Evolutionary conservation across 2,797 vertebrate genomes (phyloP), one percentile per base, ranked within the genome.

Genomic region (Eurystomus glaucurus): DNA sequence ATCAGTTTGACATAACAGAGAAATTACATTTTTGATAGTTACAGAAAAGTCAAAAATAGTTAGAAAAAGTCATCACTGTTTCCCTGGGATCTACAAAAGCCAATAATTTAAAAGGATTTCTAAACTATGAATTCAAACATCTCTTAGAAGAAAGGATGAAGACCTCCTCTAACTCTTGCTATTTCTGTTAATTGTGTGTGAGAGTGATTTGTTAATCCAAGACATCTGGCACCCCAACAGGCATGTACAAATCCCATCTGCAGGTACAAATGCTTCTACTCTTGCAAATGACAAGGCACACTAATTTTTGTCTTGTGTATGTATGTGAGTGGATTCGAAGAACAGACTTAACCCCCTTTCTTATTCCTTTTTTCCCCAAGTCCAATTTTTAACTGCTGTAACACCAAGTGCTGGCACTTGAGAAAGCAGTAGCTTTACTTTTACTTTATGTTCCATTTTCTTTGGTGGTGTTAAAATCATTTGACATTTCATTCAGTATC

Each of bases 191-290:
- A 70, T 3, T 26, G 5, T 60, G 46, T 26, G 4, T 60, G 45
- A 69, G 43, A 41, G 2, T 45, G 22, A 51, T 90, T 88, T 80
- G 20, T 20, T 31, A 71, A 88, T 65, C 23, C 3, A 8, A 85
- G 60, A 80, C 21, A 86, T 88, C 88, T 64, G 83, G 33, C 21
- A 88, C 22, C n/a, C 51, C 48, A 80, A 88, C n/a, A 95, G 64
- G 35, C 28, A 69, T 21, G 9, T 46, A 72, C 26, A 77, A 87
- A 93, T 90, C 51, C 51, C 51, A 83, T 93, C 60, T 91, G 64
- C 60, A 88, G 43, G 54, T 70, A 74, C 55, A 94, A 93, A 77
- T 85, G 22, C 9, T 69, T 55, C 60, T 85, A 33, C 16, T 2
- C 19, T 95, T 85, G 14, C 35, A 74, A 80, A 91, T 74, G 10